These are phyloP conservation scores for Drosophila baimaii DNA, from an alignment of 1,140 invertebrate genomes.

Conservation along the genomic window DNA sequence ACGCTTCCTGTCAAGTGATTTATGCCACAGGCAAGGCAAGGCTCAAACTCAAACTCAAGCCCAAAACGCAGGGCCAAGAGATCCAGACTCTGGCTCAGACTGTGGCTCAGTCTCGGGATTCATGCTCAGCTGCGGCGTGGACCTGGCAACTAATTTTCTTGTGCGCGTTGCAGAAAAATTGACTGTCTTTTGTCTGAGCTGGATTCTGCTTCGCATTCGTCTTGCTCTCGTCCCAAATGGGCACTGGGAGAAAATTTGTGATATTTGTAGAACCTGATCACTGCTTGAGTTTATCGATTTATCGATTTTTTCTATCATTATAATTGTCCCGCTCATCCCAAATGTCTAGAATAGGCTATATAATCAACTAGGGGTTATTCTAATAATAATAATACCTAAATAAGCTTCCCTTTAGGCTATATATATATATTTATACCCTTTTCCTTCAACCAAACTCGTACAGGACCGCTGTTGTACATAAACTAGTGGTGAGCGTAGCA, in stretches of 20 bases:
- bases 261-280: too few relatives aligned
- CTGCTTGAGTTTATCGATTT: too few relatives aligned
- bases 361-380: too few relatives aligned
- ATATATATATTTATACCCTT: too few relatives aligned
- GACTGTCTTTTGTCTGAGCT: slow-evolving; percentile 72
- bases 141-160: slow-evolving; percentile 76
- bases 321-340: too few relatives aligned
- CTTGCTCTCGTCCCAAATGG: slow-evolving; percentile 39
- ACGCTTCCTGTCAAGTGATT: slow-evolving; percentile 83
- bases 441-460: too few relatives aligned
- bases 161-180: slow-evolving; percentile 81
- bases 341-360: too few relatives aligned
- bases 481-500: too few relatives aligned
- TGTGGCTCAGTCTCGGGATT: slow-evolving; percentile 17
- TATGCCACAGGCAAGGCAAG: slow-evolving; percentile 74
- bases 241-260: slow-evolving; percentile 6
- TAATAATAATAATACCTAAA: too few relatives aligned
- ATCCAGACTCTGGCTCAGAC: slow-evolving; percentile 28
- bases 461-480: too few relatives aligned
- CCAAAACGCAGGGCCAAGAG: slow-evolving; percentile 12
- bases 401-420: too few relatives aligned
- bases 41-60: slow-evolving; percentile 29
- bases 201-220: slow-evolving; percentile 45
- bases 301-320: too few relatives aligned
- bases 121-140: slow-evolving; percentile 18